A percentile compares a stretch with the other conserved stretches of the same genome.
phyloP scores from a whole-genome alignment of 2,888 invertebrate genomes.

The Euproctis similis region DNA sequence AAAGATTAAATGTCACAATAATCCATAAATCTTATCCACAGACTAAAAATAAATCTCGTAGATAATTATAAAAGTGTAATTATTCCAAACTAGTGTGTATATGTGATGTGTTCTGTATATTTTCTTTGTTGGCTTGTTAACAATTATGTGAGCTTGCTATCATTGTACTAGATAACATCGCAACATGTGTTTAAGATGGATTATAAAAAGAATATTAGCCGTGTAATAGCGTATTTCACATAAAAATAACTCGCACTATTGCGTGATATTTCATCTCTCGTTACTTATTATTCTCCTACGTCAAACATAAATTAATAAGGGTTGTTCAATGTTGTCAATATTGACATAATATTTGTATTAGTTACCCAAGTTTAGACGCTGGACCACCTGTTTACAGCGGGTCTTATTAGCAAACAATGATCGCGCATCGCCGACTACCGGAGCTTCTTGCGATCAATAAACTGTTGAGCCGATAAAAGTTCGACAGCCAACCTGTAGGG shows the following conservation, averaged over 20 bases:
- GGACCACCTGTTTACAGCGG: conserved; percentile 48
- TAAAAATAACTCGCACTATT: too few relatives aligned
- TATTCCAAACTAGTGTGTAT: too few relatives aligned
- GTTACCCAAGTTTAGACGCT: conserved; percentile 31
- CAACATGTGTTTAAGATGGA: too few relatives aligned
- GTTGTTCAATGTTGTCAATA: conserved; percentile 37
- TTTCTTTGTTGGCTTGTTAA: too few relatives aligned
- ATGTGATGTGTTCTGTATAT: too few relatives aligned
- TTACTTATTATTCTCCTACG: conserved; percentile 12
- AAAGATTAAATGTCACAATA: too few relatives aligned
- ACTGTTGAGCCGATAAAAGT: conserved; percentile 37
- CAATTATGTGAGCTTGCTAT: conserved; percentile 14
- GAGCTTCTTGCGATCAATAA: conserved; percentile 45
- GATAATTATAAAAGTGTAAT: too few relatives aligned
- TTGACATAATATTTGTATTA: conserved; percentile 51
- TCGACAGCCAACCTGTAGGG: conserved; percentile 20
- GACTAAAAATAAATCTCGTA: too few relatives aligned
- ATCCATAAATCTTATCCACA: too few relatives aligned
- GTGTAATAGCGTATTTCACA: too few relatives aligned
- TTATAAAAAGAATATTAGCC: too few relatives aligned
- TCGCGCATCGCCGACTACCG: conserved; percentile 35
- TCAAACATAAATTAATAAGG: conserved; percentile 34
- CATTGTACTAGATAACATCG: too few relatives aligned
- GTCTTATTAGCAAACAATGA: conserved; percentile 70
- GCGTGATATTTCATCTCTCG: conserved; percentile 9